Percentiles rank a stretch among this genome's conserved stretches.
These are phyloP conservation scores for Urocolius indicus DNA, from an alignment of 2,113 vertebrate species.

Conservation along the genomic window DNA sequence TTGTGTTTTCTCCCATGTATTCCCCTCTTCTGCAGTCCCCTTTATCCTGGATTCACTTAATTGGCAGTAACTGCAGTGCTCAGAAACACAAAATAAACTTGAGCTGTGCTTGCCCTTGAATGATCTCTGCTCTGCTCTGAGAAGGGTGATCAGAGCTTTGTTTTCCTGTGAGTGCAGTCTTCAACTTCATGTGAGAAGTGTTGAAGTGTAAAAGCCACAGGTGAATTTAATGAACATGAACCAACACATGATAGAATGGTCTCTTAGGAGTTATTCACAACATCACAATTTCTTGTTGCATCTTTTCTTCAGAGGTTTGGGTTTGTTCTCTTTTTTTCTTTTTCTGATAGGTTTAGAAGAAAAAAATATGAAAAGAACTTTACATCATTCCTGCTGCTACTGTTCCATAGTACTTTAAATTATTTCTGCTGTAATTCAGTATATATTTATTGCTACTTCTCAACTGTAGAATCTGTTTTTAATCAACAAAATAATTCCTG, in stretches of 20 bases:
- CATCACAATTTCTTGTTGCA: background rate
- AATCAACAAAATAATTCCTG: background rate
- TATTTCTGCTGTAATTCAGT: background rate
- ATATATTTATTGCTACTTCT: background rate
- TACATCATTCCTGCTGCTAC: background rate
- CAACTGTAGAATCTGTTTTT: background rate
- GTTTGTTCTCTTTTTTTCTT: background rate
- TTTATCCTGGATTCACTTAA: background rate
- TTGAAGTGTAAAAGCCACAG: background rate
- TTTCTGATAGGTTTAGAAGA: background rate
- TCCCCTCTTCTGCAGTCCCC: background rate
- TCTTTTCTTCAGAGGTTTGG: background rate
- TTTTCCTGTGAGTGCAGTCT: background rate
- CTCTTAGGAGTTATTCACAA: background rate
- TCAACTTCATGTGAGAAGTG: background rate
- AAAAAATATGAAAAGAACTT: background rate
- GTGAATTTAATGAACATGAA: background rate
- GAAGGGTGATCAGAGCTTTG: background rate
- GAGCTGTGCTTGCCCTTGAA: background rate
- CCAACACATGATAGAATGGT: background rate
- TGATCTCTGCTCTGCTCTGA: background rate
- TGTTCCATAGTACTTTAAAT: background rate
- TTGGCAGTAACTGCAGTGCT: background rate
- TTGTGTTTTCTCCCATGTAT: background rate
- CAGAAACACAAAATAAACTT: background rate